Evolutionary conservation across 2,797 vertebrate species (phyloP).

Genomic region (Limnodromus scolopaceus): DNA sequence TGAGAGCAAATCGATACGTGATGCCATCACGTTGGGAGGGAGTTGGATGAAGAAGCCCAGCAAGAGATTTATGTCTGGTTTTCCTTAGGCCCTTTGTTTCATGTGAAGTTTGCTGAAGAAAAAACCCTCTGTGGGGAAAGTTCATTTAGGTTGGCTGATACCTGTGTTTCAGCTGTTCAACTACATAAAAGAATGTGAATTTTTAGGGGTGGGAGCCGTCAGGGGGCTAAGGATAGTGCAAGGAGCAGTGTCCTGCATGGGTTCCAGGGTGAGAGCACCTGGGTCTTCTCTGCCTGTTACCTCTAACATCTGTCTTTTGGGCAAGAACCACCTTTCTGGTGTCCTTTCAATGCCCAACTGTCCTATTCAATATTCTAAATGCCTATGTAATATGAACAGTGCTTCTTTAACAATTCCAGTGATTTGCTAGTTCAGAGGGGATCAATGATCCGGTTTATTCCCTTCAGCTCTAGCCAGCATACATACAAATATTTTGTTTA

Average conservation of each 20-base stretch:
- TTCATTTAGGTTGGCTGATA: background rate
- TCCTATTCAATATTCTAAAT: background rate
- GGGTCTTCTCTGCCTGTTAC: background rate
- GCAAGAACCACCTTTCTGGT: background rate
- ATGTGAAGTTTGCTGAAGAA: background rate
- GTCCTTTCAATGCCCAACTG: background rate
- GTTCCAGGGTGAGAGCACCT: background rate
- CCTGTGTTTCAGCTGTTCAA: background rate
- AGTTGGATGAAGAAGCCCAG: background rate
- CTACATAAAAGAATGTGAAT: background rate
- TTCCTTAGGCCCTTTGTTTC: background rate
- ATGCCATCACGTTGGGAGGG: background rate
- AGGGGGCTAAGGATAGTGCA: background rate
- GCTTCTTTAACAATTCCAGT: background rate
- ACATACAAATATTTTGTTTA: background rate
- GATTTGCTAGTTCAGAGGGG: background rate
- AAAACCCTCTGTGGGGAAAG: background rate
- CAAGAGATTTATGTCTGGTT: background rate
- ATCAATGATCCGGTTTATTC: background rate
- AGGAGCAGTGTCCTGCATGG: rapidly evolving
- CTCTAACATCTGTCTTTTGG: background rate
- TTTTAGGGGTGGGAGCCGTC: background rate
- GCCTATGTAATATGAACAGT: background rate
- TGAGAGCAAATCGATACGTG: background rate
- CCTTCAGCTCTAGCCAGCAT: background rate